These are phyloP conservation scores for Branchipolynoe longqiensis DNA, from an alignment of 2,888 invertebrate species.

Conservation along the genomic window DNA sequence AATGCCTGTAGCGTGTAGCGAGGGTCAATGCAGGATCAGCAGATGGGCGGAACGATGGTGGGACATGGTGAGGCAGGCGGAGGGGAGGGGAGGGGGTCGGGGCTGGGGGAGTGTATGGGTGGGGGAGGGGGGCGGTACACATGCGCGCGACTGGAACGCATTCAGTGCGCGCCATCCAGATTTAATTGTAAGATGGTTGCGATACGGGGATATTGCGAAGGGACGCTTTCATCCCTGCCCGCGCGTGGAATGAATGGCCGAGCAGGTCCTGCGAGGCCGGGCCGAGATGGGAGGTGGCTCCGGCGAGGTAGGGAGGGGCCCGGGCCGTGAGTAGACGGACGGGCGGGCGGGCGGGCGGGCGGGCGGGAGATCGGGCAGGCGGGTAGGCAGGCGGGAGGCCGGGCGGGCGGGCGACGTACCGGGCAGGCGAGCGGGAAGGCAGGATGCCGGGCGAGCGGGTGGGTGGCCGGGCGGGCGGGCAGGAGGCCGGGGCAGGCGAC, in stretches of 20 bases:
- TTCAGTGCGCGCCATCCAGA: background rate
- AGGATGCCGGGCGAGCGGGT: no score
- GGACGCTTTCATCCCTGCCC: background rate
- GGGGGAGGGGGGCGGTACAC: background rate
- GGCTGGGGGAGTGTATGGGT: background rate
- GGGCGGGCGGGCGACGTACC: no score
- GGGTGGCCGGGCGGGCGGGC: no score
- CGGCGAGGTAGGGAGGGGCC: no score
- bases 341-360: no score
- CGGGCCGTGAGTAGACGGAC: no score
- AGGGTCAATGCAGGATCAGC: background rate
- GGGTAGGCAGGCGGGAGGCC: no score
- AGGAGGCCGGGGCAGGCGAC: no score
- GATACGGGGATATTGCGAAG: slow-evolving; percentile 2
- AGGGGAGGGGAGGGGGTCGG: background rate
- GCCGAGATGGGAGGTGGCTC: background rate
- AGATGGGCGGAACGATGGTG: background rate
- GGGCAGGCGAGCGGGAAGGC: no score
- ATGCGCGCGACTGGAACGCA: background rate
- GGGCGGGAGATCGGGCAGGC: no score
- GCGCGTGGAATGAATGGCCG: background rate
- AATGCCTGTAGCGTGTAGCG: background rate
- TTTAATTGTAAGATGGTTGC: slow-evolving; percentile 7
- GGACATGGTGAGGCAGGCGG: background rate
- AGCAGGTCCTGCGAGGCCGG: background rate